A percentile compares a stretch with the other conserved stretches of the same genome.
Evolutionary conservation across 2,888 invertebrate genomes (phyloP).

Genomic region (Idaea dimidiata): DNA sequence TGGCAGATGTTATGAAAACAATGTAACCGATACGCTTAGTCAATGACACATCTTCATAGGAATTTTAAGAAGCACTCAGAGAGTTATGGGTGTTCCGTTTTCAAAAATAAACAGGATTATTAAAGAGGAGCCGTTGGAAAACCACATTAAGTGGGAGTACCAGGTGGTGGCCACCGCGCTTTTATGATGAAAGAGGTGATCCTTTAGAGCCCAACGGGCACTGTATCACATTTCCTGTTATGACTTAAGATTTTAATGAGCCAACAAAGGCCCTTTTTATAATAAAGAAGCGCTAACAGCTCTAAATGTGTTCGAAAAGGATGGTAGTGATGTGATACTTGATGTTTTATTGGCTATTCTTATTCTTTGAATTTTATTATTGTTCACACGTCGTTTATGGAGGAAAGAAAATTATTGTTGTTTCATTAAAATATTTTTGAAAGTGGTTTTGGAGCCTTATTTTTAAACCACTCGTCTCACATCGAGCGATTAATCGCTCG

Average conservation of each 20-base stretch:
- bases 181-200: slow-evolving; percentile 75
- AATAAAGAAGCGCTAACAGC: slow-evolving; percentile 64
- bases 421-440: slow-evolving; percentile 4
- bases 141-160: slow-evolving; percentile 74
- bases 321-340: slow-evolving; percentile 51
- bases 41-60: slow-evolving; percentile 56
- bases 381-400: slow-evolving; percentile 49
- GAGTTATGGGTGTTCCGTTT: slow-evolving; percentile 66
- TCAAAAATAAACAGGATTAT: slow-evolving; percentile 76
- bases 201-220: slow-evolving; percentile 57
- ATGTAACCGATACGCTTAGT: slow-evolving; percentile 33
- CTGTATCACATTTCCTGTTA: slow-evolving; percentile 79
- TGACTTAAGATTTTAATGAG: slow-evolving; percentile 76
- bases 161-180: slow-evolving; percentile 72
- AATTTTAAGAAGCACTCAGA: slow-evolving; percentile 42
- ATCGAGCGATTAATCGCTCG: too few species aligned
- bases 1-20: slow-evolving; percentile 29
- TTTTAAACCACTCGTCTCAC: not conserved
- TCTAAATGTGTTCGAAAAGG: slow-evolving; percentile 57
- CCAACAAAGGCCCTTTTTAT: slow-evolving; percentile 69
- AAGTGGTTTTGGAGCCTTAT: not conserved
- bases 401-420: slow-evolving; percentile 28
- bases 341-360: slow-evolving; percentile 54
- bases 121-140: slow-evolving; percentile 69
- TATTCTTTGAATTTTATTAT: slow-evolving; percentile 47